Evolutionary conservation across 2,888 invertebrate genomes (phyloP).

Genomic region (Cerastoderma edule): DNA sequence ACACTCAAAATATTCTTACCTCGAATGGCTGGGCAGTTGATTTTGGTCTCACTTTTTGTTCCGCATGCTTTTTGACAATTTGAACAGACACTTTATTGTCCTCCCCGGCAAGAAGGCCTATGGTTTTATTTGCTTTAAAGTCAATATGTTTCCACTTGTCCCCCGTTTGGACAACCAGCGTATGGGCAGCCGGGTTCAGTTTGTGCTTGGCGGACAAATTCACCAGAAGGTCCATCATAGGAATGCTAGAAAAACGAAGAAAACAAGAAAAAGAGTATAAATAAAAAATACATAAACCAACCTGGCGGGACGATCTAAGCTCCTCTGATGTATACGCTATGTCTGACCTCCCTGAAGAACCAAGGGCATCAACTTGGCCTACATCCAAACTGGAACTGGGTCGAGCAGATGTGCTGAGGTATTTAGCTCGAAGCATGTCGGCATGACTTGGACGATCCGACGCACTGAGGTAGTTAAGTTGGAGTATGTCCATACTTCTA

Average conservation of each 20-base stretch:
- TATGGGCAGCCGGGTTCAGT: slow-evolving; percentile 88
- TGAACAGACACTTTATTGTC: slow-evolving; percentile 82
- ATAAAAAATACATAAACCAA: slow-evolving; percentile 1
- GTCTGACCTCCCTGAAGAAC: background rate
- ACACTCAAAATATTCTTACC: slow-evolving; percentile 77
- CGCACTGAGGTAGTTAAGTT: no score
- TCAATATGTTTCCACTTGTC: slow-evolving; percentile 85
- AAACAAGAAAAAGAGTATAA: slow-evolving; percentile 1
- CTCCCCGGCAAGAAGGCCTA: slow-evolving; percentile 85
- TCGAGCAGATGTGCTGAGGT: no score
- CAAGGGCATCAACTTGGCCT: background rate
- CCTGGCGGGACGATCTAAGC: slow-evolving; percentile 17
- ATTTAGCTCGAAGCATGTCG: no score
- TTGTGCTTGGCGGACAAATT: slow-evolving; percentile 89
- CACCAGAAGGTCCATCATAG: slow-evolving; percentile 91
- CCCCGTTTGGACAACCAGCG: slow-evolving; percentile 87
- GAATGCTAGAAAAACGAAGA: slow-evolving; percentile 86
- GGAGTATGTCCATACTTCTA: no score
- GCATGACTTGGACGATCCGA: no score
- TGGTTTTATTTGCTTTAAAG: slow-evolving; percentile 90
- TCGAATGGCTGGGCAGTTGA: slow-evolving; percentile 86
- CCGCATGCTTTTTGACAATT: slow-evolving; percentile 84
- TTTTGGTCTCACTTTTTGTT: slow-evolving; percentile 64
- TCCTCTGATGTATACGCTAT: background rate
- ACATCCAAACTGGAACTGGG: background rate